A percentile compares a stretch with the other conserved stretches of the same genome.
Conservation (phyloP, 2,113 vertebrate genomes). For the Platanista minor region DNA sequence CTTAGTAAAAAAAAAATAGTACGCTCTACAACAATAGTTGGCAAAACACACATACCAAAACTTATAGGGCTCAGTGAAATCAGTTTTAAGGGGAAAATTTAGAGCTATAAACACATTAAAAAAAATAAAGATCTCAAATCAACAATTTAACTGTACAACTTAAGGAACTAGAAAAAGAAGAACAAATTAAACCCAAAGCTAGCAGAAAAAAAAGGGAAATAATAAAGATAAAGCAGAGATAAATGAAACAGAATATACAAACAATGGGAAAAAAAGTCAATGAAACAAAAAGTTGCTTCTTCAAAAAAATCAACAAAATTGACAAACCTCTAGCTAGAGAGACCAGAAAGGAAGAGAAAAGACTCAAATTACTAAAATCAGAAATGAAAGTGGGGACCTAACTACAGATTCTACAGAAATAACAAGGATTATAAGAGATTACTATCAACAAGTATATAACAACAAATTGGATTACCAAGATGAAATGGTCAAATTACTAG, state of each 20-base stretch:
- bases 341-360: background rate
- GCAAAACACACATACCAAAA: background rate
- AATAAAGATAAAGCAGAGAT: background rate
- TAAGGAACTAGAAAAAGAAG: background rate
- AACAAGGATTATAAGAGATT: background rate
- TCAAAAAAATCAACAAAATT: background rate
- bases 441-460: background rate
- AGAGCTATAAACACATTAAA: background rate
- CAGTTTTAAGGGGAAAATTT: background rate
- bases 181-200: background rate
- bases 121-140: background rate
- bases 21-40: background rate
- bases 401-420: background rate
- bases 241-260: background rate
- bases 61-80: background rate
- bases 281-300: background rate
- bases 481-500: background rate
- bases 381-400: background rate
- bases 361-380: background rate
- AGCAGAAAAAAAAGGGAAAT: background rate
- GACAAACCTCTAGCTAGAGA: background rate
- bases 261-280: background rate
- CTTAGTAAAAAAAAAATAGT: conserved; percentile 61
- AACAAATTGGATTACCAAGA: background rate
- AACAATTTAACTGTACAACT: background rate